Evolutionary conservation across 2,797 vertebrate genomes (phyloP).

Genomic region (Protosalanx chinensis): DNA sequence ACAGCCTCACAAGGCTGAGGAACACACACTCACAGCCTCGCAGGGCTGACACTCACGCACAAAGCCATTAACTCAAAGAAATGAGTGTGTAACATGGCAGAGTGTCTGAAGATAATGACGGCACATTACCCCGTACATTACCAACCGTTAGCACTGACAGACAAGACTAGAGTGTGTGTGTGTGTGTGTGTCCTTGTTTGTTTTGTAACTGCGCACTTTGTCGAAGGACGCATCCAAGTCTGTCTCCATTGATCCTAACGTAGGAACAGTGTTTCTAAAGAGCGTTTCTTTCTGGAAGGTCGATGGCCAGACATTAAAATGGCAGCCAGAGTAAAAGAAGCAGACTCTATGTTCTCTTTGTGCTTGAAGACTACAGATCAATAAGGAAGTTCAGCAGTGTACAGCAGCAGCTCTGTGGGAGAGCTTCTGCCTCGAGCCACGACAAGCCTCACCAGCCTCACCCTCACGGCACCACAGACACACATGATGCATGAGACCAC

Average conservation of each 20-base stretch:
- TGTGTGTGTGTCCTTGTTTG: slow-evolving; percentile 8
- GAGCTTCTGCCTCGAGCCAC: slow-evolving; percentile 27
- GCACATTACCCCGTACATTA: too few relatives aligned
- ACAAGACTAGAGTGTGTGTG: neutral
- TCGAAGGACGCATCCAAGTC: slow-evolving; percentile 43
- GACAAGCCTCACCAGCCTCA: slow-evolving; percentile 13
- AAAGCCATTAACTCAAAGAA: too few relatives aligned
- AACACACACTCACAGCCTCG: neutral
- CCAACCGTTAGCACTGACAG: too few relatives aligned
- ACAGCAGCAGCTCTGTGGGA: slow-evolving; percentile 16
- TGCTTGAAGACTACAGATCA: neutral
- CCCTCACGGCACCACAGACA: neutral
- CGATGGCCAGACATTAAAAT: slow-evolving; percentile 47
- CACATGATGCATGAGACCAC: neutral
- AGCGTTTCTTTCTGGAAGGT: slow-evolving; percentile 38
- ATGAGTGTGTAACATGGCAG: too few relatives aligned
- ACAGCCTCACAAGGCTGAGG: neutral
- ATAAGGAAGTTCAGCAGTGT: neutral
- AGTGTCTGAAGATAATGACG: too few relatives aligned
- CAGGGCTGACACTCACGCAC: neutral
- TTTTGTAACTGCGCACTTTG: slow-evolving; percentile 15
- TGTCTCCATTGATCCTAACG: slow-evolving; percentile 40
- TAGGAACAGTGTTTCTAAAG: slow-evolving; percentile 25
- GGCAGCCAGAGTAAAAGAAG: slow-evolving; percentile 40
- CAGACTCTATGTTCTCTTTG: slow-evolving; percentile 10